Evolutionary conservation across 1,140 invertebrate species (phyloP), one percentile per base, ranked within the genome.

Genomic region (Adelges cooleyi): DNA sequence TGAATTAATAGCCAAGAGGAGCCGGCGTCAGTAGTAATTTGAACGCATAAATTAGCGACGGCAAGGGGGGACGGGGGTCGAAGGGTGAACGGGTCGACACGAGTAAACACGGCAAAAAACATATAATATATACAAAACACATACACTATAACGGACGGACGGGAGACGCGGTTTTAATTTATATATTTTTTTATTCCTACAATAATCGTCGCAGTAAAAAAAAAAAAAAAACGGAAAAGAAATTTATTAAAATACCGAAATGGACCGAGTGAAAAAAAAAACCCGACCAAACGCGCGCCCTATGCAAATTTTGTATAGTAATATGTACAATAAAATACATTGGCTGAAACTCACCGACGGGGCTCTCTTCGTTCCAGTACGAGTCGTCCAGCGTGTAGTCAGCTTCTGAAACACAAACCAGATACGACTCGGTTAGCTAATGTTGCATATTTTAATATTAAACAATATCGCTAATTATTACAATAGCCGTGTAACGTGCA

Each of bases 321-420:
- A 17, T 5, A 23, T 42, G 5, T 17, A 33, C 11, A 33, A 5
- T 11, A 11, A 33, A 11, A 33, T 33, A 54, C 17, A 15, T n/a
- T 3, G 15, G 11, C 18, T 2, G 15, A 15, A 38, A 83, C 86
- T 87, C 75, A 90, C 87, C 87, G 74, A 85, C 84, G 76, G 87
- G 86, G 80, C 83, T 89, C 76, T 90, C 87, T 76, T 89, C 87
- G 79, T 87, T 90, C 87, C 87, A 90, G 80, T 87, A 89, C 70
- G 87, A 89, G 79, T 90, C 89, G 80, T 92, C 89, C 78, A 90
- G 80, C 70, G 87, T 89, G 75, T 90, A 90, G 78, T 90, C 87
- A 73, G 86, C 86, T 80, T 90, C 89, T 92, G 85, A 42, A 89
- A 89, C 73, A 78, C 74, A 72, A 71, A 3, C 15, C 9, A 74